Conservation (phyloP, 2,113 vertebrate species). For the Eonycteris spelaea region DNA sequence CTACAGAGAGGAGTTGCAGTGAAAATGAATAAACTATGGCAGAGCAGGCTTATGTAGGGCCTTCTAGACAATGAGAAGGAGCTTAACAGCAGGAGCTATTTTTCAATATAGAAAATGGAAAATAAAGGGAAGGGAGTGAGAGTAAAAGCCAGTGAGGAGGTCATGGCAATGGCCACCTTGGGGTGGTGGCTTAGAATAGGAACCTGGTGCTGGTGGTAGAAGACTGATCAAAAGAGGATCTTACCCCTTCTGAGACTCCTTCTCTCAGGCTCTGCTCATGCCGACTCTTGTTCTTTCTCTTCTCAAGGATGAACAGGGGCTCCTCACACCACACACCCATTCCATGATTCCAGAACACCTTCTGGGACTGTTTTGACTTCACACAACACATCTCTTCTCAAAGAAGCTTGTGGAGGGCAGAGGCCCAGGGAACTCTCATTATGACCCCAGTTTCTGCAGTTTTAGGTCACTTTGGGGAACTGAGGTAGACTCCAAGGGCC, state of each 20-base stretch:
- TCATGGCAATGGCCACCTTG: neutral
- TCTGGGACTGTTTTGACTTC: neutral
- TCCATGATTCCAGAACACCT: neutral
- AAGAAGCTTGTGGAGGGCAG: neutral
- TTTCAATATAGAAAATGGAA: conserved; percentile 17
- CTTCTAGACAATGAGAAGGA: neutral
- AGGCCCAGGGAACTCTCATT: neutral
- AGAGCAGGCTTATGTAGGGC: neutral
- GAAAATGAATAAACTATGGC: neutral
- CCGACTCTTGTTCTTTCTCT: conserved; percentile 12
- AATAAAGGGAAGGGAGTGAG: neutral
- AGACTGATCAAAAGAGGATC: neutral
- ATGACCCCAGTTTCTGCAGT: neutral
- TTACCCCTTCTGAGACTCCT: neutral
- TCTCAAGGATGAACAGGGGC: neutral
- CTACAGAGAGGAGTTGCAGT: neutral
- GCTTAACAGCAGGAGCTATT: neutral
- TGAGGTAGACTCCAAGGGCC: neutral
- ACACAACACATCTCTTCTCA: neutral
- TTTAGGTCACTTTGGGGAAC: neutral
- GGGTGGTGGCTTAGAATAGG: neutral
- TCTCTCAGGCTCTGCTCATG: neutral
- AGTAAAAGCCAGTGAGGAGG: neutral
- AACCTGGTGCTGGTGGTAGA: neutral
- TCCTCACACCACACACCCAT: neutral